A percentile compares a stretch with the other conserved stretches of the same genome.
Conservation (phyloP, 1,140 invertebrate genomes). For the Micrasema longulum region DNA sequence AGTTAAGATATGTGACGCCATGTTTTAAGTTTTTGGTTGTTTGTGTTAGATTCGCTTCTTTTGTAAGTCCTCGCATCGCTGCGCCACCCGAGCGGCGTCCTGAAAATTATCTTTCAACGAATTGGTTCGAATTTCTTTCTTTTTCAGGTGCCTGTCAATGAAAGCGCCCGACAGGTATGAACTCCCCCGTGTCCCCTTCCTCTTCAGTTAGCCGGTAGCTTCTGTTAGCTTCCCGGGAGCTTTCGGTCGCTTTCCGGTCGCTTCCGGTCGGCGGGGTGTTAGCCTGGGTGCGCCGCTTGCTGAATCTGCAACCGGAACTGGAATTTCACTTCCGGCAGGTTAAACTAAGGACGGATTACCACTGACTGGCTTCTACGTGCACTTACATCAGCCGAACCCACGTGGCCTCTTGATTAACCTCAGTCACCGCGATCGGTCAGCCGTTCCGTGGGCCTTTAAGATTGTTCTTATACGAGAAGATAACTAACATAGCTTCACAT, state of each 20-base stretch:
- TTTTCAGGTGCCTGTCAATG: conserved; percentile 78
- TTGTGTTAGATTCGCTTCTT: conserved; percentile 3
- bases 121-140: conserved; percentile 71
- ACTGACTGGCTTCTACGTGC: conserved; percentile 19
- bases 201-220: conserved; percentile 49
- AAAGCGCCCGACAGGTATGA: conserved; percentile 77
- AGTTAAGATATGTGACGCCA: too few species aligned
- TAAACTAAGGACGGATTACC: conserved; percentile 30
- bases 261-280: conserved; percentile 20
- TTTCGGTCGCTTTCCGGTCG: conserved; percentile 10
- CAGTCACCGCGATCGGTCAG: too few species aligned
- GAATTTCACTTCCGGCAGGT: conserved; percentile 37
- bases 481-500: neutral
- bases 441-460: too few species aligned
- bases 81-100: conserved; percentile 37
- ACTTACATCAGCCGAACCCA: neutral
- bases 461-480: neutral
- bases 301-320: conserved; percentile 26
- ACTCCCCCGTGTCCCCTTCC: conserved; percentile 60
- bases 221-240: neutral
- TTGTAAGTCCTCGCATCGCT: too few species aligned
- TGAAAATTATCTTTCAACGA: conserved; percentile 58
- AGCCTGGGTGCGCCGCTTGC: conserved; percentile 39
- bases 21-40: too few species aligned
- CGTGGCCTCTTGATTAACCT: neutral